phyloP scores from a whole-genome alignment of 2,888 invertebrate genomes.

The Elegia similella region DNA sequence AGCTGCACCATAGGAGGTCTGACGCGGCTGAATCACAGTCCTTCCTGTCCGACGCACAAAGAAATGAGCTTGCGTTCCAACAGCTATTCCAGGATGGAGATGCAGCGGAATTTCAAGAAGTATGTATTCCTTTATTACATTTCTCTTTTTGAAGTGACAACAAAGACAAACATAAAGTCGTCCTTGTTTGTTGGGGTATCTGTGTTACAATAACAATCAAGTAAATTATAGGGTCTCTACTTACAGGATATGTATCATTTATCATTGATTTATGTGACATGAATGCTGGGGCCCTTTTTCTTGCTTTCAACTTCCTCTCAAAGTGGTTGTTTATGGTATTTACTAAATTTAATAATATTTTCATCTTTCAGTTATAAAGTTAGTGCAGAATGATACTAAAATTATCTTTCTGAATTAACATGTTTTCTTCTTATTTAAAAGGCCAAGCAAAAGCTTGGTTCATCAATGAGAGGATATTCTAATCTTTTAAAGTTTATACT shows the following conservation, averaged over 20 bases:
- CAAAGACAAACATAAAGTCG: too few species aligned
- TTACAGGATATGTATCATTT: neutral
- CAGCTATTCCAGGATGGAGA: conserved; percentile 68
- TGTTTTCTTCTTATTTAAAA: too few species aligned
- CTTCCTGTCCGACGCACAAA: conserved; percentile 65
- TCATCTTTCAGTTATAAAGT: too few species aligned
- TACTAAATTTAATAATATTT: too few species aligned
- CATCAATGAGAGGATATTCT: too few species aligned
- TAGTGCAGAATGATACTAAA: too few species aligned
- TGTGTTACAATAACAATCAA: too few species aligned
- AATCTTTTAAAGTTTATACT: too few species aligned
- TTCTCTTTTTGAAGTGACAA: neutral
- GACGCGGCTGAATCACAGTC: conserved; percentile 66
- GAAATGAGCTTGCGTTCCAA: conserved; percentile 71
- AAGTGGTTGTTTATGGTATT: neutral
- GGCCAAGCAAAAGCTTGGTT: too few species aligned
- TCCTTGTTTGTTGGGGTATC: too few species aligned
- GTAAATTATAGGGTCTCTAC: too few species aligned
- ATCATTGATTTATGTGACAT: neutral
- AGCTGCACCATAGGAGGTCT: conserved; percentile 60
- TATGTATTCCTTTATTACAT: conserved; percentile 33
- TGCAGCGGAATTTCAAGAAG: conserved; percentile 58
- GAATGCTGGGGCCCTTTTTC: neutral
- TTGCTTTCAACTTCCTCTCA: neutral
- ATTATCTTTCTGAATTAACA: too few species aligned